A percentile compares a stretch with the other conserved stretches of the same genome.
phyloP scores from a whole-genome alignment of 2,797 vertebrate genomes.

The Macropodus opercularis region DNA sequence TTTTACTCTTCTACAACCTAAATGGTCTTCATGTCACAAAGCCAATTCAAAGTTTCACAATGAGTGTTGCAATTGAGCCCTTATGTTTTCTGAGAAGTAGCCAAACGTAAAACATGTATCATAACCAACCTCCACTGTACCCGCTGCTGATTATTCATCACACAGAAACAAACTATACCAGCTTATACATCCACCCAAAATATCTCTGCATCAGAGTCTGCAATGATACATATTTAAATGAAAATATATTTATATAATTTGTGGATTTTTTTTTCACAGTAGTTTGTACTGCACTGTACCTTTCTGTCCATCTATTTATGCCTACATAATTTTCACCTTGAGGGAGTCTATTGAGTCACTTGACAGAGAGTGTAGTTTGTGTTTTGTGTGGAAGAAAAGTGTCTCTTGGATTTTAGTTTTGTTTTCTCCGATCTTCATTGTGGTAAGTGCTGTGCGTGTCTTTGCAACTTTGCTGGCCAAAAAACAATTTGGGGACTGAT shows the following conservation, averaged over 20 bases:
- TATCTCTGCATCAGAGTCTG: constrained; percentile 81
- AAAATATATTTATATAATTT: constrained; percentile 87
- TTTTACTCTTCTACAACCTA: constrained; percentile 78
- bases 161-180: constrained; percentile 81
- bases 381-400: constrained; percentile 74
- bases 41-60: constrained; percentile 83
- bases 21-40: constrained; percentile 79
- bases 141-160: constrained; percentile 78
- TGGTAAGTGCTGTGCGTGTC: constrained; percentile 76
- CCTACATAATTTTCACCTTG: constrained; percentile 78
- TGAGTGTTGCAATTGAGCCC: constrained; percentile 85
- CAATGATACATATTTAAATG: constrained; percentile 85
- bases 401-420: constrained; percentile 77
- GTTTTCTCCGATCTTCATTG: constrained; percentile 71
- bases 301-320: constrained; percentile 80
- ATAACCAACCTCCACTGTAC: constrained; percentile 67
- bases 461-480: constrained; percentile 76
- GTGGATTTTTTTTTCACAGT: constrained; percentile 85
- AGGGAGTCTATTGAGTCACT: constrained; percentile 78
- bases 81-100: constrained; percentile 83
- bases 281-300: constrained; percentile 83
- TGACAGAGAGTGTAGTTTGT: constrained; percentile 74
- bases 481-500: constrained; percentile 76
- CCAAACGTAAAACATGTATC: constrained; percentile 80
- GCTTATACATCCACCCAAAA: constrained; percentile 80